Conservation (phyloP, 1,140 invertebrate genomes). For the Heliothis virescens region DNA sequence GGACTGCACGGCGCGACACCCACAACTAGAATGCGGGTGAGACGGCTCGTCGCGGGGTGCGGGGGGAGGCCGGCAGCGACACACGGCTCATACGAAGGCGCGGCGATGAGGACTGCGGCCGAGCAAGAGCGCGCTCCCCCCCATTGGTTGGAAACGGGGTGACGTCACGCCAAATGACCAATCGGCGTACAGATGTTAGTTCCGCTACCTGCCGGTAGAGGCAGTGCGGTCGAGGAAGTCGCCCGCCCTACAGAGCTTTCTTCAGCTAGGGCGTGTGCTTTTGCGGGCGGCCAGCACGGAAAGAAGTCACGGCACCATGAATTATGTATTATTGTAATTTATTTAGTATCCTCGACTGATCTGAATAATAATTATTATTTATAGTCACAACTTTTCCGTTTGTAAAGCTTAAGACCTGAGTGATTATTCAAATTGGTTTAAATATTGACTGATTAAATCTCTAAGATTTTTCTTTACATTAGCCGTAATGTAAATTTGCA, state of each 20-base stretch:
- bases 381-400: constrained; percentile 33
- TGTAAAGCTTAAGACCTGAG: constrained; percentile 1
- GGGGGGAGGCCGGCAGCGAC: constrained; percentile 69
- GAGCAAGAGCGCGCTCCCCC: constrained; percentile 72
- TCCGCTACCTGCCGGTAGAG: constrained; percentile 64
- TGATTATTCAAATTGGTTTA: constrained; percentile 34
- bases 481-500: too few relatives aligned
- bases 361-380: constrained; percentile 47
- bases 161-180: constrained; percentile 79
- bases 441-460: constrained; percentile 67
- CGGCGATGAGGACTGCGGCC: constrained; percentile 81
- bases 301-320: constrained; percentile 57
- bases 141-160: constrained; percentile 74
- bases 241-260: constrained; percentile 84
- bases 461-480: constrained; percentile 65
- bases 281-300: constrained; percentile 69
- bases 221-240: constrained; percentile 74
- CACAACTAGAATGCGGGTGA: constrained; percentile 85
- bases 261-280: constrained; percentile 84
- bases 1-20: constrained; percentile 84
- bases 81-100: constrained; percentile 83
- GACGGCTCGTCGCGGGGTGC: constrained; percentile 76
- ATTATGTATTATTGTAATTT: constrained; percentile 52
- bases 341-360: constrained; percentile 30
- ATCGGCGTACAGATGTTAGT: constrained; percentile 67